Base-by-base conservation (phyloP, 2,797 vertebrate genomes). In the Leptoclinus maculatus region DNA sequence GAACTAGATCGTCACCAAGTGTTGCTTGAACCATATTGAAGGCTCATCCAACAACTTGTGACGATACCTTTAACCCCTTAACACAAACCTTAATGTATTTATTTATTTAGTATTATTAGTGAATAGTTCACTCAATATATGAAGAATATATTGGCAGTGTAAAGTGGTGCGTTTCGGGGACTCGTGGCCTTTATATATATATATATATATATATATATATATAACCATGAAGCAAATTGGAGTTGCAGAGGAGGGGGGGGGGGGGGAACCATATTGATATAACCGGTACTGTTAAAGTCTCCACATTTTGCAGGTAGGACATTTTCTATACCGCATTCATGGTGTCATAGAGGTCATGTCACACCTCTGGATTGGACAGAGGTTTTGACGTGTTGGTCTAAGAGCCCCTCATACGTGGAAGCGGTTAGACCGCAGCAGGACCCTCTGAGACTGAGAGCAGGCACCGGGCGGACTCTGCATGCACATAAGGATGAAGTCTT, bases 361-460 rank as follows among this genome's bases (percentile, higher is more conserved):
- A 81, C 83, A 71, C 59, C 71, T 88, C 47, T 71, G 86, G 93
- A 94, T 94, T 94, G 94, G 94, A 9, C 78, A n/a, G 68, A 78
- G 34, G 65, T 34, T 34, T 58, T 90, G 84, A 92, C 87, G 73
- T 41, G 72, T 78, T 10, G 71, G 47, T 19, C 63, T 9, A 13
- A 14, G 43, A n/a, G 59, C 80, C 70, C 86, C 87, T 93, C 83
- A 93, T 91, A 93, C 86, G 70, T 49, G 63, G 64, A 63, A 82
- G 66, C 14, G 53, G 70, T 64, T 32, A 25, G 70, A 76, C 77
- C 66, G 4, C 76, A 70, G 74, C 65, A 66, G 82, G 74, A 85
- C 73, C 66, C 62, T 70, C 36, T 13, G 81, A 62, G 29, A n/a
- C 60, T 1, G 38, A 60, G 64, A 71, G 58, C 58, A 64, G 58